phyloP scores from a whole-genome alignment of 2,113 vertebrate genomes.

The Hydropotes inermis region DNA sequence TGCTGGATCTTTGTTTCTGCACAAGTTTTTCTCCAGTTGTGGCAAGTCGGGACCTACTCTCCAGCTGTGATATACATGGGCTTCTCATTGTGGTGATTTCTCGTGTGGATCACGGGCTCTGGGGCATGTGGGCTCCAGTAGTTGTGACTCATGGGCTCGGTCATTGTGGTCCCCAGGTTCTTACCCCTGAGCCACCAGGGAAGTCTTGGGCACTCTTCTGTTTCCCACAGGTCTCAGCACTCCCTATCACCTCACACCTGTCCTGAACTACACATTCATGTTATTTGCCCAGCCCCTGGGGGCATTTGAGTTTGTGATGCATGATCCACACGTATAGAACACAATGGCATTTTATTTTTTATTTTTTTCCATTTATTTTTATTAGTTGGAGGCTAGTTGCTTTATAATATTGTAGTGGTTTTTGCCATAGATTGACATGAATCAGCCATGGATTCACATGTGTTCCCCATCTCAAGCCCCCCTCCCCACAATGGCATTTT shows the following conservation, averaged over 20 bases:
- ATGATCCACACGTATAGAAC: neutral
- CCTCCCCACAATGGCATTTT: neutral
- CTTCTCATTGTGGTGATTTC: neutral
- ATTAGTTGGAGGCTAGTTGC: no score
- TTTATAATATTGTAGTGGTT: no score
- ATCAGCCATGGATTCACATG: no score
- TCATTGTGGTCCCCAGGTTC: neutral
- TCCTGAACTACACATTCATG: neutral
- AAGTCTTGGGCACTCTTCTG: neutral
- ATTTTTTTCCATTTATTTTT: no score
- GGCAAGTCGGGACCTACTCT: neutral
- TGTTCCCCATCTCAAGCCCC: no score
- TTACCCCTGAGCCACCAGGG: neutral
- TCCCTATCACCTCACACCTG: neutral
- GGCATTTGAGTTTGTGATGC: neutral
- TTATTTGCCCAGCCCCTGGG: neutral
- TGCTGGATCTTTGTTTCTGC: neutral
- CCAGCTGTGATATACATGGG: neutral
- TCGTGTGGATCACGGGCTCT: neutral
- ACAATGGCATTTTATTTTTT: neutral
- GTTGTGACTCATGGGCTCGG: neutral
- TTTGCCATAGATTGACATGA: no score
- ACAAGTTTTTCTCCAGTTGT: neutral
- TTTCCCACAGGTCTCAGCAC: rapidly evolving
- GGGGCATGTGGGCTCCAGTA: neutral